Percentiles rank a stretch among this genome's conserved stretches.
These are phyloP conservation scores for Ectemnius lituratus DNA, from an alignment of 2,888 invertebrate species.

Conservation along the genomic window DNA sequence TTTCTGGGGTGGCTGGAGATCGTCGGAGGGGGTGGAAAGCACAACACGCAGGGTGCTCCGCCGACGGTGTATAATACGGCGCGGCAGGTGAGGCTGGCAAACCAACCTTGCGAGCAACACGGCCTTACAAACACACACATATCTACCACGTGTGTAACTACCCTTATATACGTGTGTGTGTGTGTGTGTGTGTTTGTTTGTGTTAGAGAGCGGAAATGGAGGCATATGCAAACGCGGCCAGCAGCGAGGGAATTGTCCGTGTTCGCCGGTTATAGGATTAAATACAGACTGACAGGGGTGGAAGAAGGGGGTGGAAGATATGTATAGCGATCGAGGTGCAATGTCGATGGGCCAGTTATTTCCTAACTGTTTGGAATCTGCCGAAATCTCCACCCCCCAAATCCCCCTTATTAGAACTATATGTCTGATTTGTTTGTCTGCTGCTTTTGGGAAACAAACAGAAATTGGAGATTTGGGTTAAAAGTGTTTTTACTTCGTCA, in stretches of 20 bases:
- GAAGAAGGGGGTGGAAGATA: neutral
- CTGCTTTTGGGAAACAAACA: too few species aligned
- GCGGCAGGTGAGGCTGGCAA: too few species aligned
- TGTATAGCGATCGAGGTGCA: slow-evolving; percentile 34
- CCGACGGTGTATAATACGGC: too few species aligned
- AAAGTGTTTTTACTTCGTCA: too few species aligned
- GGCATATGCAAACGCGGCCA: slow-evolving; percentile 49
- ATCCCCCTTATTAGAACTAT: neutral
- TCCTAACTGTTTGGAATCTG: too few species aligned
- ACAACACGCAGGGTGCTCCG: too few species aligned
- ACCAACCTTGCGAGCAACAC: too few species aligned
- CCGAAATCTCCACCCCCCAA: too few species aligned
- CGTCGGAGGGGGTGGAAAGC: too few species aligned
- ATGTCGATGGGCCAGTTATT: slow-evolving; percentile 1
- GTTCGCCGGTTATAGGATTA: slow-evolving; percentile 46
- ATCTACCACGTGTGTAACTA: slow-evolving; percentile 44
- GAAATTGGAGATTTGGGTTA: too few species aligned
- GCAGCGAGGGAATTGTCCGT: slow-evolving; percentile 49
- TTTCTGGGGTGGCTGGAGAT: too few species aligned
- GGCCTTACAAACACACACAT: slow-evolving; percentile 27
- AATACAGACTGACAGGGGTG: slow-evolving; percentile 29
- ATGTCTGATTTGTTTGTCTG: too few species aligned
- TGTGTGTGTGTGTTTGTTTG: slow-evolving; percentile 19
- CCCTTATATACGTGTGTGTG: slow-evolving; percentile 41
- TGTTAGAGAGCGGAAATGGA: slow-evolving; percentile 38